Conservation (phyloP, 2,797 vertebrate genomes). For the Triplophysa yarkandensis region DNA sequence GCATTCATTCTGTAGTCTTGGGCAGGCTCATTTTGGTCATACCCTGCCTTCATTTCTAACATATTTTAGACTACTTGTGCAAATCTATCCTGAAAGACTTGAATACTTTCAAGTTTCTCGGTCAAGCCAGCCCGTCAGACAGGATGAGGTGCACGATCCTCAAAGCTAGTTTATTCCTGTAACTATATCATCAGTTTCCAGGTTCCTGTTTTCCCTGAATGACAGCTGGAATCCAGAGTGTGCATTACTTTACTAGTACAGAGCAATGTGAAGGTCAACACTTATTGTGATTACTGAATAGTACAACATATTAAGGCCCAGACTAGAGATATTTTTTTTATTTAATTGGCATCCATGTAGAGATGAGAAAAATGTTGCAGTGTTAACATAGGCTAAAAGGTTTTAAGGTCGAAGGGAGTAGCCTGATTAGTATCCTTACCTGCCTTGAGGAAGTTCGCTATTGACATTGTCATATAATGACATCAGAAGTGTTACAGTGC, state of each 20-base stretch:
- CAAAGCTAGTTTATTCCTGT: not conserved
- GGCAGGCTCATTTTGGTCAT: not conserved
- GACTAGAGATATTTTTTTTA: not conserved
- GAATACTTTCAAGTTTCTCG: not conserved
- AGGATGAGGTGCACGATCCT: not conserved
- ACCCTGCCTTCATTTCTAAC: not conserved
- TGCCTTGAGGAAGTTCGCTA: constrained; percentile 17
- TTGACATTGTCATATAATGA: not conserved
- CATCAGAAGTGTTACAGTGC: constrained; percentile 24
- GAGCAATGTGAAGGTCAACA: not conserved
- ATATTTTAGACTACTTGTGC: not conserved
- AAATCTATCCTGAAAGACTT: not conserved
- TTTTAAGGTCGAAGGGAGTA: not conserved
- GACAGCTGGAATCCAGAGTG: constrained; percentile 3
- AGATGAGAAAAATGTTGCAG: not conserved
- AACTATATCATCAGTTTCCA: constrained; percentile 6
- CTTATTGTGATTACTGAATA: not conserved
- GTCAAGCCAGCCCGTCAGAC: not conserved
- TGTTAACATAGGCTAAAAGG: not conserved
- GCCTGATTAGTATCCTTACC: constrained; percentile 3
- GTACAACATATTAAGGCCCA: not conserved
- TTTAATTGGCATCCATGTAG: not conserved
- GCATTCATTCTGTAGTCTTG: not conserved
- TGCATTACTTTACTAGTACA: not conserved
- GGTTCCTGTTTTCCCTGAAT: constrained; percentile 12